phyloP scores from a whole-genome alignment of 2,888 invertebrate species.

The Heliconius charithonia region DNA sequence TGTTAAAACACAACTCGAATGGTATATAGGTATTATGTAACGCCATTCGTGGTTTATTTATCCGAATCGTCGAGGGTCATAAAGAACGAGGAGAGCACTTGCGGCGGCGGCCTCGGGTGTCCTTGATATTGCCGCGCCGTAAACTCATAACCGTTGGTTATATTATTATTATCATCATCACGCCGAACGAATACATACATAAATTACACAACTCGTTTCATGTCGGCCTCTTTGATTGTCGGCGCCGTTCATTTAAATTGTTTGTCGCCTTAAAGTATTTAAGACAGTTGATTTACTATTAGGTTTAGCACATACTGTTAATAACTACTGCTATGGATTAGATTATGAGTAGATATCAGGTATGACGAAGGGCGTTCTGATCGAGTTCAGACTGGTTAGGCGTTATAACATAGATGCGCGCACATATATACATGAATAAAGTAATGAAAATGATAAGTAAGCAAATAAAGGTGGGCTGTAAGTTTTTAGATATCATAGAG shows the following conservation, averaged over 20 bases:
- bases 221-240: conserved; percentile 20
- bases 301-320: not conserved
- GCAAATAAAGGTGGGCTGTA: not conserved
- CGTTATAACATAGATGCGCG: not conserved
- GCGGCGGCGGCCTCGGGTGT: conserved; percentile 25
- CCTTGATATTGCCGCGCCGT: conserved; percentile 28
- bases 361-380: not conserved
- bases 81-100: conserved; percentile 25
- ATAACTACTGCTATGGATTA: not conserved
- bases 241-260: conserved; percentile 12
- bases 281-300: not conserved
- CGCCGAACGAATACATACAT: conserved; percentile 24
- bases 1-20: not conserved
- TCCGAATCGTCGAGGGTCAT: conserved; percentile 14
- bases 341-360: not conserved
- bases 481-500: not conserved
- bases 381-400: not conserved
- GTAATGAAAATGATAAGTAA: not conserved
- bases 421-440: not conserved
- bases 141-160: conserved; percentile 29
- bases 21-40: not conserved
- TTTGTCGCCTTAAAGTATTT: conserved; percentile 9
- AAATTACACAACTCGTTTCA: conserved; percentile 27
- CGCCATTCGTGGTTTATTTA: conserved; percentile 14
- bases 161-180: conserved; percentile 26